These are phyloP conservation scores for Paramormyrops hopkinsi DNA, from an alignment of 2,797 vertebrate genomes.

Conservation along the genomic window DNA sequence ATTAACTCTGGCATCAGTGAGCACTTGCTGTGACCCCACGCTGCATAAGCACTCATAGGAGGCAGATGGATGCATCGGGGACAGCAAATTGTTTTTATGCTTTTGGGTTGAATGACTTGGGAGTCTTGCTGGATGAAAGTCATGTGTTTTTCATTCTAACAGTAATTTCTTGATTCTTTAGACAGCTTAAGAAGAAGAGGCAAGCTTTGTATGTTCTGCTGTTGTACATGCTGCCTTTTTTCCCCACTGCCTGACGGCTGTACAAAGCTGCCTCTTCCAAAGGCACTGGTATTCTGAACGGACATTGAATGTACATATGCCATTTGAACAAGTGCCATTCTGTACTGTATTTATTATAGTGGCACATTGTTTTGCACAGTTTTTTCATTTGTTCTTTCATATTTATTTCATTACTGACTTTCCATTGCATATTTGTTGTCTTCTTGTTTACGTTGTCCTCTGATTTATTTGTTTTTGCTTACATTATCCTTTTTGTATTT, in stretches of 20 bases:
- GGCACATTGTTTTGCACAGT: background rate
- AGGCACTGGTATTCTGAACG: background rate
- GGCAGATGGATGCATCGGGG: background rate
- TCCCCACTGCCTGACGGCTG: background rate
- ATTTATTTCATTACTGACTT: background rate
- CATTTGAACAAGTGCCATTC: background rate
- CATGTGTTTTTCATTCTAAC: background rate
- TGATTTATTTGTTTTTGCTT: background rate
- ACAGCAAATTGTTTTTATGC: conserved; percentile 2
- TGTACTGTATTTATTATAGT: background rate
- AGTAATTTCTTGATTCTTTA: background rate
- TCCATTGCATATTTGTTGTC: background rate
- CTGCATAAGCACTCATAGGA: background rate
- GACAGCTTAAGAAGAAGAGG: background rate
- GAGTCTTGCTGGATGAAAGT: background rate
- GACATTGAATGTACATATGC: background rate
- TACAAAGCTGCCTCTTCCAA: background rate
- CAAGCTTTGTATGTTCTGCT: background rate
- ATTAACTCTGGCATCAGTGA: conserved; percentile 1
- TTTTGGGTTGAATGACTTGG: background rate
- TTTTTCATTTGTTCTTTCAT: background rate
- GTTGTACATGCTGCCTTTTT: background rate
- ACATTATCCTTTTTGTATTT: background rate
- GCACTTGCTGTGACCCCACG: background rate
- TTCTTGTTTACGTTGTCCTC: background rate